Evolutionary conservation across 1,140 invertebrate species (phyloP).

Genomic region (Ceratosolen solmsi): DNA sequence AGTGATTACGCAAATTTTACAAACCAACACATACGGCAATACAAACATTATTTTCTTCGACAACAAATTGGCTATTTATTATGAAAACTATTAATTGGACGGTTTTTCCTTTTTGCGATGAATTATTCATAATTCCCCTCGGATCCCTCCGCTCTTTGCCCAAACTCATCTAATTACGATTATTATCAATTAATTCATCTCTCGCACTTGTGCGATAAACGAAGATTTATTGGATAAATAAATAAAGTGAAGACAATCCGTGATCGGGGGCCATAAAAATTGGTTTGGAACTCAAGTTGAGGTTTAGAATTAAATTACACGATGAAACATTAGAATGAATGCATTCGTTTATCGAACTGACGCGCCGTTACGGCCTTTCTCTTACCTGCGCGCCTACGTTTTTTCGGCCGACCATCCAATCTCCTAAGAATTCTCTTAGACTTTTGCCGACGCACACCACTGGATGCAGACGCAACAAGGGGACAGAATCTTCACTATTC

Average conservation of each 20-base stretch:
- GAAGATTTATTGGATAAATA: slow-evolving; percentile 18
- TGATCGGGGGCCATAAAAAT: background rate
- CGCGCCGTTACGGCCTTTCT: too few relatives aligned
- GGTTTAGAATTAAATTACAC: background rate
- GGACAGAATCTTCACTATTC: too few relatives aligned
- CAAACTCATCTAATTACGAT: background rate
- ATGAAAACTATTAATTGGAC: background rate
- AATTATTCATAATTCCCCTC: background rate
- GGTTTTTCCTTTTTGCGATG: background rate
- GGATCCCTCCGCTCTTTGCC: too few relatives aligned
- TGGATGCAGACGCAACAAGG: too few relatives aligned
- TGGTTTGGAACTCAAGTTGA: background rate
- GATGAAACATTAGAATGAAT: background rate
- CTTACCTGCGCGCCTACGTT: too few relatives aligned
- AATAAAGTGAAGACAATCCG: background rate
- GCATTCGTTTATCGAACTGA: background rate
- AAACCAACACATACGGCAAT: slow-evolving; percentile 3
- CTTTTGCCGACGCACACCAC: background rate
- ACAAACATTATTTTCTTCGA: slow-evolving; percentile 31
- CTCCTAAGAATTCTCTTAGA: too few relatives aligned
- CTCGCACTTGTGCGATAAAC: background rate
- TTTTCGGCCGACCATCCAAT: too few relatives aligned
- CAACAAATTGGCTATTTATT: slow-evolving; percentile 12
- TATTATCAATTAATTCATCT: background rate
- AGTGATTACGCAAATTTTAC: slow-evolving; percentile 45